Percentiles rank a stretch among this genome's conserved stretches.
Evolutionary conservation across 1,140 invertebrate genomes (phyloP).

Genomic region (Caerostris extrusa): DNA sequence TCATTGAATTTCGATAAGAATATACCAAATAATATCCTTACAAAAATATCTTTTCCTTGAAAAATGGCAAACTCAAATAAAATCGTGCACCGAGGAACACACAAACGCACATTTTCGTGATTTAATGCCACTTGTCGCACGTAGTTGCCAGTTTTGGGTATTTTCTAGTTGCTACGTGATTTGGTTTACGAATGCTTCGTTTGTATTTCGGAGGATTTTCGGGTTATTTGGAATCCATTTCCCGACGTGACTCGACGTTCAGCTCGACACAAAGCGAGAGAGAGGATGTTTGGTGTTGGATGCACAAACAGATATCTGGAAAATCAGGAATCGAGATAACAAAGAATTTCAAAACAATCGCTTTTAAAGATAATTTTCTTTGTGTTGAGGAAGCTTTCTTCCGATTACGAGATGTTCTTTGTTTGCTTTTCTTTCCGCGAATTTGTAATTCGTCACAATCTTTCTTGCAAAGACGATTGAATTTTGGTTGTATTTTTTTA

Average conservation of each 20-base stretch:
- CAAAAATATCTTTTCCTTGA: too few species aligned
- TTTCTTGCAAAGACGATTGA: not conserved
- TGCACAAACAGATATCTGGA: not conserved
- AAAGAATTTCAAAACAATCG: not conserved
- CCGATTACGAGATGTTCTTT: not conserved
- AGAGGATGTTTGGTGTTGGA: not conserved
- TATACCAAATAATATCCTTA: too few species aligned
- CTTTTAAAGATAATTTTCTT: not conserved
- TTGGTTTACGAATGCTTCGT: not conserved
- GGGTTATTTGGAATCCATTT: not conserved
- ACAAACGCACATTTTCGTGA: not conserved
- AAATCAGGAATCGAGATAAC: not conserved
- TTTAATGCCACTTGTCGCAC: not conserved
- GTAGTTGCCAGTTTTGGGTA: not conserved
- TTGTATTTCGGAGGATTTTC: not conserved
- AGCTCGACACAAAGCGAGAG: not conserved
- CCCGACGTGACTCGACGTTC: not conserved
- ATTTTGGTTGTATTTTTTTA: too few species aligned
- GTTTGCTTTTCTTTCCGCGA: not conserved
- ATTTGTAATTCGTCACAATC: not conserved
- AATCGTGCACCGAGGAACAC: not conserved
- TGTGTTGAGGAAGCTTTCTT: not conserved
- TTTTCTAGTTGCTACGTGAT: not conserved
- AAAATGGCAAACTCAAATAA: not conserved
- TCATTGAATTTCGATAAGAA: too few species aligned